Base-by-base conservation (phyloP, 2,888 invertebrate species). In the Chymomyza procnemis region DNA sequence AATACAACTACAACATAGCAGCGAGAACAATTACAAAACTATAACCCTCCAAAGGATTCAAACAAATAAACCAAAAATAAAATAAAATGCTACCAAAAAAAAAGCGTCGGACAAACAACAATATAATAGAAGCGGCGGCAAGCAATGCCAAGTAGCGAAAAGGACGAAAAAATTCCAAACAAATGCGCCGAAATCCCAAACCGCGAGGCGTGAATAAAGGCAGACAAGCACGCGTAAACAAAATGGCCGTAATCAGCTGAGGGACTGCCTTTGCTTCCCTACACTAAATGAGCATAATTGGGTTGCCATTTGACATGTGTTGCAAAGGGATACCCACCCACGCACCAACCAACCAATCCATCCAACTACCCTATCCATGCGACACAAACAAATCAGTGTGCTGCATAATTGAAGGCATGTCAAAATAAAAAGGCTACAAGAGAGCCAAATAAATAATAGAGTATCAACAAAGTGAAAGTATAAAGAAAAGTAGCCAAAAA, bases 11-110 rank as follows among this genome's bases (percentile, higher is more conserved):
- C 64, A 66, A 21, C 64, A 66, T 56, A 66, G 72, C 62, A 77
- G 74, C 82, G 61, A 85, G 21, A 82, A 82, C 81, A 87, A 82
- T 82, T 82, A 82, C 85, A 82, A 87, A 82, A 82, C 85, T 82
- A 87, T 81, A 85, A 75, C 85, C 81, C 87, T 79, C 85, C 72
- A 75, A 82, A 85, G 87, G 85, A 79, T 87, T 76, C 63, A 66
- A 52, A 68, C 67, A 74, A 84, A 86, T 75, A 78, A 81, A 86
- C 71, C 73, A 84, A 80, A 81, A n/a, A n/a, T n/a, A n/a, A n/a
- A n/a, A n/a, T n/a, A n/a, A 54, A 69, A 69, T 75, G 66, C 52
- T 18, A 60, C 67, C 58, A 74, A 74, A 74, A 58, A 52, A 19
- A 6, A n/a, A n/a, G n/a, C n/a, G 46, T 55, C 16, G 50, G 48